A percentile compares a stretch with the other conserved stretches of the same genome.
Conservation (phyloP, 2,888 invertebrate species). For the Pseudeuparius sepicola region DNA sequence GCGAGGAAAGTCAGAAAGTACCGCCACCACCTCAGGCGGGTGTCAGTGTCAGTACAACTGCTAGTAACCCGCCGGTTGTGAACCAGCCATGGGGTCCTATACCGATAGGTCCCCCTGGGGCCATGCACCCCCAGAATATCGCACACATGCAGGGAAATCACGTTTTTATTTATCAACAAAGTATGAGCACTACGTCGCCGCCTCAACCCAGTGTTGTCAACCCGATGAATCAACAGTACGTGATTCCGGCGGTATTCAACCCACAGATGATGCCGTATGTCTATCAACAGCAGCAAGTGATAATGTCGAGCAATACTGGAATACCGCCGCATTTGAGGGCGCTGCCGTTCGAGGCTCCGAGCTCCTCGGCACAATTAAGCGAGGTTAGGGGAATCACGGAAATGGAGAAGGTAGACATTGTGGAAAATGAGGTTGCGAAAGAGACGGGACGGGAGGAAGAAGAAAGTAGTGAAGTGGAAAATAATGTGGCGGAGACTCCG, state of each 20-base stretch:
- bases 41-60: slow-evolving; percentile 11
- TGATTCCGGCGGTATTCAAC: slow-evolving; percentile 40
- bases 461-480: too few species aligned
- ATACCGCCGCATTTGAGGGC: slow-evolving; percentile 34
- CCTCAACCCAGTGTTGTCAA: slow-evolving; percentile 35
- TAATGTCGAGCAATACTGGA: slow-evolving; percentile 41
- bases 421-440: not conserved
- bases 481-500: too few species aligned
- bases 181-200: slow-evolving; percentile 40
- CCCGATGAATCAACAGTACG: slow-evolving; percentile 44
- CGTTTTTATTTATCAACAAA: slow-evolving; percentile 48
- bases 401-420: not conserved
- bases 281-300: slow-evolving; percentile 46
- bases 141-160: slow-evolving; percentile 36
- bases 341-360: slow-evolving; percentile 30
- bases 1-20: slow-evolving; percentile 18
- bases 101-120: too few species aligned
- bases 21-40: slow-evolving; percentile 1
- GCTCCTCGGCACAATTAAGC: too few species aligned
- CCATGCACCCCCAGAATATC: slow-evolving; percentile 28
- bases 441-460: slow-evolving; percentile 10
- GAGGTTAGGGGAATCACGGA: slow-evolving; percentile 6
- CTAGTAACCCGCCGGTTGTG: slow-evolving; percentile 22
- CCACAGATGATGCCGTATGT: slow-evolving; percentile 46
- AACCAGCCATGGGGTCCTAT: too few species aligned